Conservation (phyloP, 1,140 invertebrate species). For the Ericerus pela region DNA sequence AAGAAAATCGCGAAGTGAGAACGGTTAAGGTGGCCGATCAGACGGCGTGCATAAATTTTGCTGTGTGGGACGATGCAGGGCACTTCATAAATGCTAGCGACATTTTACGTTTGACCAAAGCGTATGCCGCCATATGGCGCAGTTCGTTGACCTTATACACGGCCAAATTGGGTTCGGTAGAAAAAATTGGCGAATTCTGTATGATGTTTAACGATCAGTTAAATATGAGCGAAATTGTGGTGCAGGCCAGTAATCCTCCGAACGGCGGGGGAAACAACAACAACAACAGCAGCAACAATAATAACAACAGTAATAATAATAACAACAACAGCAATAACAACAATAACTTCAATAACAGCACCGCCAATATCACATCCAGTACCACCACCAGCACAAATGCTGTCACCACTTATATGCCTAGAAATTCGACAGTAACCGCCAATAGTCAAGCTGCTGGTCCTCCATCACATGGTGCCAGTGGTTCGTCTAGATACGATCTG, state of each 20-base stretch:
- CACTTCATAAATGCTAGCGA: conserved; percentile 72
- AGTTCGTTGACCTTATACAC: conserved; percentile 81
- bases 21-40: conserved; percentile 87
- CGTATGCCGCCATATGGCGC: conserved; percentile 79
- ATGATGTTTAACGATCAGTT: conserved; percentile 74
- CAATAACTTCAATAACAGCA: no score
- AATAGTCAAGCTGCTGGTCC: conserved; percentile 3
- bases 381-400: no score
- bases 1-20: conserved; percentile 84
- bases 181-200: conserved; percentile 72
- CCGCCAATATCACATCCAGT: no score
- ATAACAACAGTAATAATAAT: no score
- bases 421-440: background rate
- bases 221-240: conserved; percentile 79
- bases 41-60: conserved; percentile 81
- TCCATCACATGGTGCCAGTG: background rate
- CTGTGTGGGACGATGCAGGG: conserved; percentile 90
- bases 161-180: conserved; percentile 75
- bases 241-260: conserved; percentile 15
- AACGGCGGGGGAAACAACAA: conserved; percentile 15
- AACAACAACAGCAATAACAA: no score
- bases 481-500: conserved; percentile 4
- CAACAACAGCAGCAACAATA: no score
- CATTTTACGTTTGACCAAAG: conserved; percentile 76
- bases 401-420: background rate